Evolutionary conservation across 2,888 invertebrate species (phyloP), one percentile per base, ranked within the genome.

Genomic region (Drosophila prostipennis): DNA sequence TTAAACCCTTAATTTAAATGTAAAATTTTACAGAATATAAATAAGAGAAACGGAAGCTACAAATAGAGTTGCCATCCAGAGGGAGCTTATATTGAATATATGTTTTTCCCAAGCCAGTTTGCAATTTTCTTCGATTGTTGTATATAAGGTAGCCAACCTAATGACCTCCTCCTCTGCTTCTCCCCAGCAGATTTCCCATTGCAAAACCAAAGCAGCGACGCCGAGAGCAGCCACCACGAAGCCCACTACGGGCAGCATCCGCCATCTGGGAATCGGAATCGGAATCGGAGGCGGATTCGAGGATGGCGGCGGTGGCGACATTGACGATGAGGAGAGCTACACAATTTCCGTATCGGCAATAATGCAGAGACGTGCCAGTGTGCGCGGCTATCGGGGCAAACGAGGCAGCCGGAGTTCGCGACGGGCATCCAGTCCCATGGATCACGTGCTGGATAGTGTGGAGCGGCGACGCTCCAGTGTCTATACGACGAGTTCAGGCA

Each of bases 301-400:
- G 68, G 72, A 76, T 73, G 61, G 75, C 75, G 54, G 67, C 52
- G 42, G 71, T 55, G 42, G 82, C 52, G 86, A 86, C 46, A 84
- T 87, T 43, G 90, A 91, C 1, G 96, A 96, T 76, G 96, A 96
- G 73, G 96, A 96, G 83, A 97, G 97, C 90, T 97, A 97, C 90
- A 97, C 96, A 0, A 95, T 95, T 8, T 97, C 97, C 83, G 95
- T 96, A 61, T 96, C 95, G 84, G 97, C 96, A 2, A 97, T 97
- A 79, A 94, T 97, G 86, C 96, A 96, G 90, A 93, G 96, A 59
- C 93, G 96, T 58, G 96, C 96, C 54, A 96, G 96, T 73, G 93
- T 95, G 34, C 94, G 96, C 57, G 94, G 95, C 48, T 94, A 95
- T 56, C 95, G 95, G 5, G 93, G 95, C 58, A 92, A 91, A 79